Evolutionary conservation across 2,797 vertebrate genomes (phyloP), one percentile per base, ranked within the genome.

Genomic region (Sebastes hubbsi): DNA sequence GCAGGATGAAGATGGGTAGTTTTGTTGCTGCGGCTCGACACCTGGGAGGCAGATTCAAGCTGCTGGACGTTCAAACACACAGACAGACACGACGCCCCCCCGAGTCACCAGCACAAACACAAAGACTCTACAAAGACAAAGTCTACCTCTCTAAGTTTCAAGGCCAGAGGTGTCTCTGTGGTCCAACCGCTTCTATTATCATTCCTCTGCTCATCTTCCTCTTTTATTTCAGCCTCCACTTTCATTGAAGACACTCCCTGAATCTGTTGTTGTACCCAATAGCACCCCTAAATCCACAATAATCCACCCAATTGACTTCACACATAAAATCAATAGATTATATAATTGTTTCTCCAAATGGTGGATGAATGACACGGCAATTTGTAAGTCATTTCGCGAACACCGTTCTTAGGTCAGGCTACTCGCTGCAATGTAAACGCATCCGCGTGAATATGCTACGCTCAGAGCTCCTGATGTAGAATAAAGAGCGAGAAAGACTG

Each of bases 41-140:
- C 86, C 89, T 81, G 82, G 87, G 81, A 88, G 60, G 69, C 77
- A 79, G 72, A 80, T 73, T 85, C 72, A 83, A 73, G 75, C 79
- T 77, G 72, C 60, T 63, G 59, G 72, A 80, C 67, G 66, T 88
- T 86, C 83, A 83, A 86, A 83, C 76, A 30, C 62, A 42, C 69
- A 62, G 71, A 59, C 74, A 80, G 62, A 84, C 75, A 64, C 30
- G 13, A 71, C 18, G 9, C 27, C 67, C 67, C 64, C 72, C 67
- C 2, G 56, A 81, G 72, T 77, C 65, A 49, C 67, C 62, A 52
- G 71, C 85, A 88, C 76, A 73, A 85, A 81, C 63, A 77, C 81
- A 89, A 84, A 87, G 82, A 81, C 71, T 69, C 62, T 56, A 59
- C 66, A 84, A 87, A 88, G 78, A 75, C 80, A 80, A 83, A 73